phyloP scores from a whole-genome alignment of 2,888 invertebrate species.

The Toxonevra muliebris region DNA sequence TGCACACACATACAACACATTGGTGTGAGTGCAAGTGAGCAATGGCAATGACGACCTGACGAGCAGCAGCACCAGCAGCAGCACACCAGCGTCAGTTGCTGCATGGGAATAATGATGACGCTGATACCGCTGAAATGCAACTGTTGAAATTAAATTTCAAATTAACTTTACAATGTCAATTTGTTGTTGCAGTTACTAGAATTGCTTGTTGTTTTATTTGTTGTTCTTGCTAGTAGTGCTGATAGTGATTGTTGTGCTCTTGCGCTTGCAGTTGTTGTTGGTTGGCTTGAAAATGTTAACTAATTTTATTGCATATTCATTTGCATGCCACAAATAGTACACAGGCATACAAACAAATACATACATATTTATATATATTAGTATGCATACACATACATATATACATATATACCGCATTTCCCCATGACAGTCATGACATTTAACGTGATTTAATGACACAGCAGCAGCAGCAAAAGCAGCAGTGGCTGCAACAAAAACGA shows the following conservation, averaged over 20 bases:
- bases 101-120: background rate
- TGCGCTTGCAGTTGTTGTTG: slow-evolving; percentile 37
- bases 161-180: slow-evolving; percentile 32
- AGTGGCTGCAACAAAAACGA: background rate
- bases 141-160: slow-evolving; percentile 35
- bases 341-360: background rate
- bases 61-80: slow-evolving; percentile 15
- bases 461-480: background rate
- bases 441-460: slow-evolving; percentile 29
- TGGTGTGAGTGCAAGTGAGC: no score
- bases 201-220: slow-evolving; percentile 3
- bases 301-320: slow-evolving; percentile 54
- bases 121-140: background rate
- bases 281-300: slow-evolving; percentile 56
- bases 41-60: no score
- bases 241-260: slow-evolving; percentile 27
- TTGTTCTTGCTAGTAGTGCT: slow-evolving; percentile 16
- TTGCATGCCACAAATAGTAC: slow-evolving; percentile 20
- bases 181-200: slow-evolving; percentile 21
- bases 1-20: no score
- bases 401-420: slow-evolving; percentile 9
- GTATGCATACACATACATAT: background rate
- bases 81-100: slow-evolving; percentile 1
- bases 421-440: slow-evolving; percentile 26
- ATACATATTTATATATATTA: background rate